Evolutionary conservation across 2,888 invertebrate species (phyloP), one percentile per base, ranked within the genome.

Genomic region (Aleiodes leptofemur): DNA sequence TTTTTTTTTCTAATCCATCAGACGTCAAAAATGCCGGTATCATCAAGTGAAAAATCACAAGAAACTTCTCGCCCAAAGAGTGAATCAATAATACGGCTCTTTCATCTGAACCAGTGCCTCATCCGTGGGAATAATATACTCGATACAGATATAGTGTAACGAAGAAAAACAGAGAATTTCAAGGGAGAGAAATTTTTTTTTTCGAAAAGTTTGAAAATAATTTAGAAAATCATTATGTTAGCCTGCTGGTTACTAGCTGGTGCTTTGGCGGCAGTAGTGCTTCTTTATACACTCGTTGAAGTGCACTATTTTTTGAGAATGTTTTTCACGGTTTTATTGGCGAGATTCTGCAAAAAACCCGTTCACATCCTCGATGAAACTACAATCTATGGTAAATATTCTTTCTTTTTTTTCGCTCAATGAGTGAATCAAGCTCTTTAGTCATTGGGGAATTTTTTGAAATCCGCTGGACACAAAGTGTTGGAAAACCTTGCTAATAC

Each of bases 241-340:
- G 82, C 85, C 43, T 90, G 90, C 78, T 90, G 90, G 86, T 82
- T 90, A 72, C 79, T 90, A 73, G 88, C 86, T 71, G 90, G 88
- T 13, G 82, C 87, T 71, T 83, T 90, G 59, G 87, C 88, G n/a
- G 85, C 85, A 64, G 73, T 90, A n/a, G 86, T 94, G 76, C 81
- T 93, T 43, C 86, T 94, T 7, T 93, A 94, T 84, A 90, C 92
- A 69, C 86, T 93, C 73, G 91, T 94, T 83, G 96, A 96, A 89
- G 89, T 95, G 57, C 94, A 95, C 88, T 96, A 96, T 88, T 93
- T 95, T 85, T 86, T 94, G 79, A 91, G 96, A 83, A 93, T 94
- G 87, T 90, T 93, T 81, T 90, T 95, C 81, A 93, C 93, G 80
- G 92, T 95, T 64, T 82, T 94, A 79, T 90, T 92, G 79, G 94